A percentile compares a stretch with the other conserved stretches of the same genome.
phyloP scores from a whole-genome alignment of 1,140 invertebrate genomes.

The Pogonomyrmex californicus region DNA sequence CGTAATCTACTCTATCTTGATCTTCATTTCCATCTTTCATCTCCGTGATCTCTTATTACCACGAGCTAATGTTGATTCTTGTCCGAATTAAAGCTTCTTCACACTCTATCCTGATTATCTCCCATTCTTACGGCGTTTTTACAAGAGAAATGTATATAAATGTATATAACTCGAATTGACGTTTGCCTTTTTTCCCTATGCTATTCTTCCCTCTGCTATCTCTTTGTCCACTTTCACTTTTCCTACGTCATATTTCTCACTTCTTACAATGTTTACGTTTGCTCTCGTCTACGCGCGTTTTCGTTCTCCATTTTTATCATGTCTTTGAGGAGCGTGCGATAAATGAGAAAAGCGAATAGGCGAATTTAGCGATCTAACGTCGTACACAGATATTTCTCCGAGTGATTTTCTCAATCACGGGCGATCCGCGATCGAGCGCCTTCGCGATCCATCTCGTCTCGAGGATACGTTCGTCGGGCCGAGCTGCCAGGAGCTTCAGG shows the following conservation, averaged over 20 bases:
- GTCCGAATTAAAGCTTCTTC: slow-evolving; percentile 44
- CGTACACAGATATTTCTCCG: slow-evolving; percentile 9
- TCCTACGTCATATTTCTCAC: background rate
- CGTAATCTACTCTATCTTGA: slow-evolving; percentile 36
- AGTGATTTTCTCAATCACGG: background rate
- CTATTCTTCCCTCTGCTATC: background rate
- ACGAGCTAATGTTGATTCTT: slow-evolving; percentile 54
- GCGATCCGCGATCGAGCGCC: slow-evolving; percentile 3
- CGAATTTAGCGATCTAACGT: slow-evolving; percentile 39
- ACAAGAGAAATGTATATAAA: slow-evolving; percentile 8
- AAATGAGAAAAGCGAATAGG: background rate
- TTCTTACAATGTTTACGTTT: background rate
- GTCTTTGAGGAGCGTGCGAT: background rate
- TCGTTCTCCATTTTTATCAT: background rate
- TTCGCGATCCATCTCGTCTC: slow-evolving; percentile 2
- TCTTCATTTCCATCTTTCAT: slow-evolving; percentile 21
- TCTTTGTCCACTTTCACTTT: background rate
- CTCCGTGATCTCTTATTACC: slow-evolving; percentile 41
- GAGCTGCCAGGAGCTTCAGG: slow-evolving; percentile 6
- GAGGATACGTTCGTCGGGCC: slow-evolving; percentile 2
- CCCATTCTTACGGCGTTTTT: background rate
- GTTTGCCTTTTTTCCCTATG: background rate
- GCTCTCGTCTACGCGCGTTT: background rate
- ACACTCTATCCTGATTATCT: slow-evolving; percentile 43
- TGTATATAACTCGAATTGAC: background rate